Conservation (phyloP, 2,113 vertebrate species). For the Zosterops pallidus region DNA sequence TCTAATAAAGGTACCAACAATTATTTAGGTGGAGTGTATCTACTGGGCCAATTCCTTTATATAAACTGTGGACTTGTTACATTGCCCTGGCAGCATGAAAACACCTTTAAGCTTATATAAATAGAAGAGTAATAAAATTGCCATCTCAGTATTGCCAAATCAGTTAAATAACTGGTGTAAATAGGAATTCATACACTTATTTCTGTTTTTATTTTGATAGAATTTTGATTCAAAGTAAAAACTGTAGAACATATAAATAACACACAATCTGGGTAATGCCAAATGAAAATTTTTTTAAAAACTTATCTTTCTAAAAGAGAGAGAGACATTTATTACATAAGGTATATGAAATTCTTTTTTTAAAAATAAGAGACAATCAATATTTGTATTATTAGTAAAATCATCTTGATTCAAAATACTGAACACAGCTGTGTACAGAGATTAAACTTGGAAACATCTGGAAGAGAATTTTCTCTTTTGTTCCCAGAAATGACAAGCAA, state of each 20-base stretch:
- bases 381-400: neutral
- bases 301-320: neutral
- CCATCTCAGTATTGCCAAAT: neutral
- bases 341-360: too few relatives aligned
- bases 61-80: neutral
- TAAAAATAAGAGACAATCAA: neutral
- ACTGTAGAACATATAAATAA: neutral
- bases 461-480: neutral
- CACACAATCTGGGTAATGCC: neutral
- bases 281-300: neutral
- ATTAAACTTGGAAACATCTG: neutral
- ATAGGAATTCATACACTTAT: neutral
- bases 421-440: neutral
- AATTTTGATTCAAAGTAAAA: neutral
- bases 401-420: neutral
- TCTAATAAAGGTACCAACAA: neutral
- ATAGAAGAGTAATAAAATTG: neutral
- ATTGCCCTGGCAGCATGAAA: neutral
- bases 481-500: neutral
- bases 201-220: neutral
- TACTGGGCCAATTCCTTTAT: neutral
- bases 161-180: neutral
- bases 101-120: neutral
- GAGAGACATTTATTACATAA: neutral
- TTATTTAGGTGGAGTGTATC: neutral